Evolutionary conservation across 2,113 vertebrate species (phyloP).

Genomic region (Erythrocebus patas): DNA sequence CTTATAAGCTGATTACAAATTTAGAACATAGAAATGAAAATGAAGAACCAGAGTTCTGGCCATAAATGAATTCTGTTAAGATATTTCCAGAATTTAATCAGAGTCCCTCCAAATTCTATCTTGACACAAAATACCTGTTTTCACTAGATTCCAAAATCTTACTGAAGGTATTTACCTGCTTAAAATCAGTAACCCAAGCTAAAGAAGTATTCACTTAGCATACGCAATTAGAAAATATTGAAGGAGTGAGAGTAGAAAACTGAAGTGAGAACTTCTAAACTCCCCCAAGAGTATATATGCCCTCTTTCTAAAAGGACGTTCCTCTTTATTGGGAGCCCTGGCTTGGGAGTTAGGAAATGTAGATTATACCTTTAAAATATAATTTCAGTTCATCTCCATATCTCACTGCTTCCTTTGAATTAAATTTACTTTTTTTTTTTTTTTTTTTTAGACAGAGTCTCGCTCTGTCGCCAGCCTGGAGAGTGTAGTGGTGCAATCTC

Average conservation of each 20-base stretch:
- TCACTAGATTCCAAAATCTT: conserved; percentile 21
- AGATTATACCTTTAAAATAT: background rate
- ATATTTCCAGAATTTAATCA: conserved; percentile 27
- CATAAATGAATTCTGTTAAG: background rate
- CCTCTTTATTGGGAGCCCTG: background rate
- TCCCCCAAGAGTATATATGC: background rate
- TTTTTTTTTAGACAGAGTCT: too few species aligned
- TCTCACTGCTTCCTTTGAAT: background rate
- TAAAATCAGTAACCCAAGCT: background rate
- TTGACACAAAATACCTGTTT: background rate
- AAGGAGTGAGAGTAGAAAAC: background rate
- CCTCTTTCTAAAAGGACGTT: background rate
- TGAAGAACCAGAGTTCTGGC: background rate
- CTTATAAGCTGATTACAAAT: background rate
- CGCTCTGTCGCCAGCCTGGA: too few species aligned
- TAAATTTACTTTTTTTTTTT: background rate
- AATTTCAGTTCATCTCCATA: background rate
- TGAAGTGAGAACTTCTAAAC: background rate
- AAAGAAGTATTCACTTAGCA: background rate
- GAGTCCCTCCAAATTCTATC: background rate
- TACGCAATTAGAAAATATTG: background rate
- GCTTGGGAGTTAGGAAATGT: background rate
- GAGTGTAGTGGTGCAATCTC: too few species aligned
- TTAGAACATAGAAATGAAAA: conserved; percentile 25
- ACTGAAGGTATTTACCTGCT: background rate